Base-by-base conservation (phyloP, 1,140 invertebrate species). In the Dendrolimus kikuchii region DNA sequence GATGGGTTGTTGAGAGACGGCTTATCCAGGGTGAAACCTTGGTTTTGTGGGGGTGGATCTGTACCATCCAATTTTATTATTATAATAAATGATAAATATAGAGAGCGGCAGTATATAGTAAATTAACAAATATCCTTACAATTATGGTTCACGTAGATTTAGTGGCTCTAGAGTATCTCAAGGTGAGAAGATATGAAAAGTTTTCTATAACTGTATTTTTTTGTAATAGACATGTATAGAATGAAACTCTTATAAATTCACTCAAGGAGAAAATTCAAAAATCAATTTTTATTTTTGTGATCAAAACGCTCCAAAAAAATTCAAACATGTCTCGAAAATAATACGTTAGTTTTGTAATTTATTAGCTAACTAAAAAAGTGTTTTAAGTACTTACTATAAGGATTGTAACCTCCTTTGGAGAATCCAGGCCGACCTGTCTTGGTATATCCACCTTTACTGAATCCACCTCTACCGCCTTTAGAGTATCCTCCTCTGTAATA, bases 11-110 rank as follows among this genome's bases (percentile, higher is more conserved):
- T 57, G 2, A 62, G 42, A 0, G 58, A 47, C 3, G 81, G 76
- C 48, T 74, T 80, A 47, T 71, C 78, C 50, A 75, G 65, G 5
- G 65, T 71, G 66, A 77, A 87, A 52, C 63, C 64, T 52, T 78
- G 64, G 48, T 61, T 79, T 7, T 68, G 58, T 5, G 55, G 60
- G 5, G 70, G 69, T 5, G 64, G 50, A 4, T 73, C 59, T 5
- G 66, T 75, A 23, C 23, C 23, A 23, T 2, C 3, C 23, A 23
- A 23, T 23, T 23, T 23, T 23, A 7, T 42, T 42, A 42, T 42
- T n/a, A 42, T 42, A 42, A 42, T 42, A 23, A 23, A 23, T 23
- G 23, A 2, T 23, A 23, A 23, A 23, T 23, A 3, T 2, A 23
- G 23, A 23, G 23, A 23, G 23, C 3, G 23, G 23, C 1, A 23